Evolutionary conservation across 1,140 invertebrate species (phyloP).

Genomic region (Oryzaephilus surinamensis): DNA sequence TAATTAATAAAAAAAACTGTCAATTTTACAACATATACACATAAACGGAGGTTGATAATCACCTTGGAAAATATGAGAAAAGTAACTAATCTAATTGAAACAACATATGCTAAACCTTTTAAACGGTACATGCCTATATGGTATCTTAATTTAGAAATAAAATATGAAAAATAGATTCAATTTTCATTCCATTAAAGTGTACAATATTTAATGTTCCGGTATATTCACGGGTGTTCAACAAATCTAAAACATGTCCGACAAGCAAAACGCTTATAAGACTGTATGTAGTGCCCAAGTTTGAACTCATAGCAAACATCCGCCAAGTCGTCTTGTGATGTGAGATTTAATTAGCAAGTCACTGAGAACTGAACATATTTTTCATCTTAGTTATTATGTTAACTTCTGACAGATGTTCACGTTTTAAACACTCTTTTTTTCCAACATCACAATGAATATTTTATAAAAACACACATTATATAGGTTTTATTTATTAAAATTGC

Average conservation of each 20-base stretch:
- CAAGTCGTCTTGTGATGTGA: constrained; percentile 15
- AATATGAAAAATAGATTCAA: neutral
- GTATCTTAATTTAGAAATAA: too few relatives aligned
- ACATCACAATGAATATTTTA: too few relatives aligned
- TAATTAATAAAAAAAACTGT: too few relatives aligned
- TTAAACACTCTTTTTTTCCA: constrained; percentile 22
- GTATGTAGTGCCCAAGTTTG: neutral
- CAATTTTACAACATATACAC: too few relatives aligned
- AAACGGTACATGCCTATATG: too few relatives aligned
- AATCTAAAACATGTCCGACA: constrained; percentile 5
- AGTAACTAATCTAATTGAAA: too few relatives aligned
- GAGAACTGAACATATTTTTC: constrained; percentile 20
- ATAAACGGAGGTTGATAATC: too few relatives aligned
- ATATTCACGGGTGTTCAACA: constrained; percentile 15
- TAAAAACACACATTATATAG: too few relatives aligned
- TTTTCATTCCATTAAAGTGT: too few relatives aligned
- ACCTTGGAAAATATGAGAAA: too few relatives aligned
- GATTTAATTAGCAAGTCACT: constrained; percentile 31
- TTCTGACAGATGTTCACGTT: constrained; percentile 29
- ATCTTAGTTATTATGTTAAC: constrained; percentile 30
- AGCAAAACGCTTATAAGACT: constrained; percentile 5
- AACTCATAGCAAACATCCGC: neutral
- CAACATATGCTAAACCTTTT: too few relatives aligned
- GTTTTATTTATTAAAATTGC: too few relatives aligned
- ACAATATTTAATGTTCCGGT: constrained; percentile 19